Conservation (phyloP, 2,113 vertebrate genomes). For the Salvelinus alpinus region DNA sequence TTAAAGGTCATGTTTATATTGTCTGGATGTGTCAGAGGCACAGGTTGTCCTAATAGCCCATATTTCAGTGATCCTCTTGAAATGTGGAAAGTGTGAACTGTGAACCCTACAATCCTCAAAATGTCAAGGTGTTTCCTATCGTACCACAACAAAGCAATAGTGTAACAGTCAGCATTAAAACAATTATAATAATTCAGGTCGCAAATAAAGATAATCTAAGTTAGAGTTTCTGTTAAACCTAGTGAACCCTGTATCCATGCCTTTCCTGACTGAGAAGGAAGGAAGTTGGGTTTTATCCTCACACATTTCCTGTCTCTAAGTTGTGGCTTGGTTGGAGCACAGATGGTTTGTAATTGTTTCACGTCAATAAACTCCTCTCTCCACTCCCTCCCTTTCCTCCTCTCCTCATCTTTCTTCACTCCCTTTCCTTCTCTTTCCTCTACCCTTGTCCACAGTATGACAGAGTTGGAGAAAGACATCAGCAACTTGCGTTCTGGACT, state of each 20-base stretch:
- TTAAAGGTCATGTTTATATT: background rate
- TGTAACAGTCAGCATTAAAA: no score
- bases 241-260: no score
- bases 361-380: background rate
- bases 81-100: background rate
- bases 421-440: background rate
- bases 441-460: constrained; percentile 83
- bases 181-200: no score
- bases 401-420: background rate
- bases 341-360: background rate
- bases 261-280: background rate
- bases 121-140: no score
- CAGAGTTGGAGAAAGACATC: constrained; percentile 96
- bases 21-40: background rate
- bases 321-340: background rate
- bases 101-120: background rate
- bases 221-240: no score
- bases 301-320: constrained; percentile 6
- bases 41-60: background rate
- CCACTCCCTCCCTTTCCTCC: no score
- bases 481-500: constrained; percentile 88
- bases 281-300: background rate
- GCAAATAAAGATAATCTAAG: no score
- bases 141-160: no score
- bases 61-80: background rate